Evolutionary conservation across 2,888 invertebrate genomes (phyloP).

Genomic region (Lacanobia wlatinum): DNA sequence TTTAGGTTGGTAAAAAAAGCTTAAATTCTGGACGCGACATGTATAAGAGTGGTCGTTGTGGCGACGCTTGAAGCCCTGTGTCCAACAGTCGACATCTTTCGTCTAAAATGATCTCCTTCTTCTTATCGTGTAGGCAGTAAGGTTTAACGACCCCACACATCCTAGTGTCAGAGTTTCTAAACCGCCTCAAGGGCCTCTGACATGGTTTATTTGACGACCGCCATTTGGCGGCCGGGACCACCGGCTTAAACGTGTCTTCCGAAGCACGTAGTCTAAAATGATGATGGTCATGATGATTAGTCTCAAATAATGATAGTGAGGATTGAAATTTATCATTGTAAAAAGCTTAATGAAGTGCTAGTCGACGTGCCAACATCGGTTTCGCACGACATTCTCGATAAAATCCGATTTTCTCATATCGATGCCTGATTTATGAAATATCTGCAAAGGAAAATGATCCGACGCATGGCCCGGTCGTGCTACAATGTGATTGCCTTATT

Average conservation of each 20-base stretch:
- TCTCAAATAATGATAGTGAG: slow-evolving; percentile 9
- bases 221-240: no score
- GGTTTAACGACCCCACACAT: no score
- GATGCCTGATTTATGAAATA: slow-evolving; percentile 81
- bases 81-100: not conserved
- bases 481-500: slow-evolving; percentile 84
- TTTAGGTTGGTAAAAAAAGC: not conserved
- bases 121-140: no score
- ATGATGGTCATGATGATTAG: not conserved
- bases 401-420: slow-evolving; percentile 78
- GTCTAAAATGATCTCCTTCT: not conserved
- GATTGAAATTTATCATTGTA: slow-evolving; percentile 34
- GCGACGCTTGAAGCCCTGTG: not conserved
- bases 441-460: slow-evolving; percentile 81
- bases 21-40: not conserved
- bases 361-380: slow-evolving; percentile 58
- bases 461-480: slow-evolving; percentile 77
- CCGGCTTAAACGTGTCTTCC: no score
- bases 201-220: no score
- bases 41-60: not conserved
- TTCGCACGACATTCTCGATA: slow-evolving; percentile 54
- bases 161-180: no score
- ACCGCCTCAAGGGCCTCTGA: no score
- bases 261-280: no score
- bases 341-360: slow-evolving; percentile 53